These are phyloP conservation scores for Himantopus leucocephalus DNA, from an alignment of 2,113 vertebrate species.

Conservation along the genomic window DNA sequence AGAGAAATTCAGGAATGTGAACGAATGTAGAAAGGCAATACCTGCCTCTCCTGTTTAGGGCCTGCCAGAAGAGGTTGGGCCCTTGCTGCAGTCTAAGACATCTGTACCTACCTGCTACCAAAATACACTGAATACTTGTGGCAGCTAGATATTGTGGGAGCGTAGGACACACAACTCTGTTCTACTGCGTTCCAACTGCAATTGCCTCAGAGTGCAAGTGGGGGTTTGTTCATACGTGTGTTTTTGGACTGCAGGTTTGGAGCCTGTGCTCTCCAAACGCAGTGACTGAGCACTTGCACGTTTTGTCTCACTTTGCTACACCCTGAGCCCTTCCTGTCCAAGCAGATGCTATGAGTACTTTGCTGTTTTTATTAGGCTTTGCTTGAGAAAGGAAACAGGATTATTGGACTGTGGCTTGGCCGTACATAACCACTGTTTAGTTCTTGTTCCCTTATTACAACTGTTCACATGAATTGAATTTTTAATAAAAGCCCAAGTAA, in stretches of 20 bases:
- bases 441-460: not conserved
- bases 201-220: not conserved
- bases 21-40: not conserved
- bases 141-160: not conserved
- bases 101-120: not conserved
- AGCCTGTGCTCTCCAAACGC: not conserved
- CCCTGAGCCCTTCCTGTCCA: not conserved
- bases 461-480: constrained; percentile 14
- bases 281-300: rapidly evolving
- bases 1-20: not conserved
- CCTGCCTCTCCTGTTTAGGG: not conserved
- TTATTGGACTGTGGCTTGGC: not conserved
- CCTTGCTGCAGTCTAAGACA: not conserved
- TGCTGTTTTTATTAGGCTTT: not conserved
- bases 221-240: not conserved
- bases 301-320: rapidly evolving
- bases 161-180: not conserved
- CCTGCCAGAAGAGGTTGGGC: not conserved
- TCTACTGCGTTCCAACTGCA: not conserved
- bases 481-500: constrained; percentile 39
- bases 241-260: not conserved
- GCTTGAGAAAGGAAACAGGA: not conserved
- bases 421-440: not conserved
- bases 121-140: not conserved
- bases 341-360: not conserved